Percentiles rank a stretch among this genome's conserved stretches.
Evolutionary conservation across 2,797 vertebrate species (phyloP).

Genomic region (Brachyalestes nurse): DNA sequence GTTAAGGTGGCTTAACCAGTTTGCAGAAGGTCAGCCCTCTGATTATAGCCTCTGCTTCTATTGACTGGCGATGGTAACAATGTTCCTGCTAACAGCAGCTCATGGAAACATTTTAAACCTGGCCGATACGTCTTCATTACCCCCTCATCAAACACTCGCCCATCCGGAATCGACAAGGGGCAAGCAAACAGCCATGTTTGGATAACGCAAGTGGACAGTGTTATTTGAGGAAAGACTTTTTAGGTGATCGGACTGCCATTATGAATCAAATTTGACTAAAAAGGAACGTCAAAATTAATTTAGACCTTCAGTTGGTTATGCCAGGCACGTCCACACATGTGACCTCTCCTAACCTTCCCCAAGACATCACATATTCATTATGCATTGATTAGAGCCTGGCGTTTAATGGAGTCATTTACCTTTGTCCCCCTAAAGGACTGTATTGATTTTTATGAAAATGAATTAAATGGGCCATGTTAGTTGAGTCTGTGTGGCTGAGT

Average conservation of each 20-base stretch:
- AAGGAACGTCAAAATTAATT: slow-evolving; percentile 38
- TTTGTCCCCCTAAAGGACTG: slow-evolving; percentile 72
- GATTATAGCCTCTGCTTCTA: slow-evolving; percentile 4
- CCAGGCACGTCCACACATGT: slow-evolving; percentile 57
- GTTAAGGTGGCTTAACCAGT: slow-evolving; percentile 2
- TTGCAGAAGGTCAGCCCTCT: background rate
- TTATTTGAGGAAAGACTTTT: slow-evolving; percentile 30
- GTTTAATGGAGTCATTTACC: slow-evolving; percentile 79
- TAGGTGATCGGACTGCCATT: slow-evolving; percentile 24
- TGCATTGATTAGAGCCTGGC: slow-evolving; percentile 74
- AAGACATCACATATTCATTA: slow-evolving; percentile 69
- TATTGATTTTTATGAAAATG: slow-evolving; percentile 83
- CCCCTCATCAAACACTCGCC: background rate
- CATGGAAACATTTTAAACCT: slow-evolving; percentile 5
- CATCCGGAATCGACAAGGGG: slow-evolving; percentile 21
- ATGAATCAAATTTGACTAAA: slow-evolving; percentile 41
- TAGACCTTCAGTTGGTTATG: slow-evolving; percentile 49
- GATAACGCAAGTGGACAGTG: slow-evolving; percentile 20
- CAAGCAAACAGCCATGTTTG: slow-evolving; percentile 16
- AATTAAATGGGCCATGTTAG: slow-evolving; percentile 75
- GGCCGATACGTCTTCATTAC: slow-evolving; percentile 21
- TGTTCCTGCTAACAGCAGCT: background rate
- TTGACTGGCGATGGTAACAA: slow-evolving; percentile 14
- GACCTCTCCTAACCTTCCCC: slow-evolving; percentile 71
- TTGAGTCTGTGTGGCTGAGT: slow-evolving; percentile 64